Evolutionary conservation across 2,113 vertebrate species (phyloP).

Genomic region (Esox niger): DNA sequence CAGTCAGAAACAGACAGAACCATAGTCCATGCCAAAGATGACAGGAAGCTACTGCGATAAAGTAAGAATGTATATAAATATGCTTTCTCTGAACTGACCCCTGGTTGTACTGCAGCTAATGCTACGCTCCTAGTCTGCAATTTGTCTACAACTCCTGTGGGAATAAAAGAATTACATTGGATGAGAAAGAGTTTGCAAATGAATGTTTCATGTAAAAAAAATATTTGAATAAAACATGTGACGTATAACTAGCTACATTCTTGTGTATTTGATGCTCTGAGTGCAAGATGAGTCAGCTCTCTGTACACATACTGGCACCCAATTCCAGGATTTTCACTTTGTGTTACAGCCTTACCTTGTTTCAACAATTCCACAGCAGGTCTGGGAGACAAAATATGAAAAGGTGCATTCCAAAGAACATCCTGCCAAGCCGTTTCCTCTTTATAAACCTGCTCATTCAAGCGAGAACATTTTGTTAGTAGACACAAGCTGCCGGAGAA

Average conservation of each 20-base stretch:
- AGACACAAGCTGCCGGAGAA: too few relatives aligned
- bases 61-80: slow-evolving; percentile 29
- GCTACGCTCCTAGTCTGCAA: slow-evolving; percentile 32
- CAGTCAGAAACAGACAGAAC: slow-evolving; percentile 50
- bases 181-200: slow-evolving; percentile 27
- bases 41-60: slow-evolving; percentile 30
- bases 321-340: too few relatives aligned
- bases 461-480: too few relatives aligned
- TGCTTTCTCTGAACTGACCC: slow-evolving; percentile 35
- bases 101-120: slow-evolving; percentile 16
- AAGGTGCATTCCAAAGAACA: too few relatives aligned
- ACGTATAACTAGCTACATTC: too few relatives aligned
- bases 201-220: slow-evolving; percentile 38
- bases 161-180: slow-evolving; percentile 50
- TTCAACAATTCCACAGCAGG: too few relatives aligned
- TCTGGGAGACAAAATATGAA: too few relatives aligned
- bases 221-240: not conserved
- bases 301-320: too few relatives aligned
- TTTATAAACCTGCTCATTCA: too few relatives aligned
- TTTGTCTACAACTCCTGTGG: slow-evolving; percentile 23
- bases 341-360: too few relatives aligned
- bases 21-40: slow-evolving; percentile 25
- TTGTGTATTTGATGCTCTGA: too few relatives aligned
- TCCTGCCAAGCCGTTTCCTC: too few relatives aligned
- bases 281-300: not conserved